Percentiles rank a stretch among this genome's conserved stretches.
Evolutionary conservation across 2,888 invertebrate genomes (phyloP).

Genomic region (Onchidella celtica): DNA sequence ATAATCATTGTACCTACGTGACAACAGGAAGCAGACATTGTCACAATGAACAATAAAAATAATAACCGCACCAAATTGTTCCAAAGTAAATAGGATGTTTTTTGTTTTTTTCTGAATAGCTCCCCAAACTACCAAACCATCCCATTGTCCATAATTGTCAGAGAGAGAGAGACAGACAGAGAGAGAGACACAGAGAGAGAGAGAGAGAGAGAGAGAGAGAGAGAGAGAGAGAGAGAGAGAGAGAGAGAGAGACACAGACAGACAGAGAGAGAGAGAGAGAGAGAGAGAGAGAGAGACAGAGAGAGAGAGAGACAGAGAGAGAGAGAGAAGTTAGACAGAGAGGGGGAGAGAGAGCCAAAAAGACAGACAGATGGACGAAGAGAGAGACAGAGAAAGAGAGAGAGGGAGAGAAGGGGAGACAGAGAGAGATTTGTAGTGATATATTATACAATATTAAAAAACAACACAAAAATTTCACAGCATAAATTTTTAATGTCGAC

Average conservation of each 20-base stretch:
- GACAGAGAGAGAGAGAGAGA: background rate
- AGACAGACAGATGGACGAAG: background rate
- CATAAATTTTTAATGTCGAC: too few relatives aligned
- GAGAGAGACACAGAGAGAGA: background rate
- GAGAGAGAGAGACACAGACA: background rate
- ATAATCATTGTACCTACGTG: too few relatives aligned
- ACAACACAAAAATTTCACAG: too few relatives aligned
- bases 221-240: background rate
- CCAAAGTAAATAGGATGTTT: too few relatives aligned
- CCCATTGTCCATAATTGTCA: background rate
- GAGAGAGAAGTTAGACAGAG: background rate
- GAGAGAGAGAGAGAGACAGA: background rate
- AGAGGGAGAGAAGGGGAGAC: slow-evolving; percentile 16
- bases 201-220: background rate
- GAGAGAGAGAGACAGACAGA: background rate
- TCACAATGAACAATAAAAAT: too few relatives aligned
- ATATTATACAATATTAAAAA: too few relatives aligned
- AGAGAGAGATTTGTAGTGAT: background rate
- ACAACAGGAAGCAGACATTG: too few relatives aligned
- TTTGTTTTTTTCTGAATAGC: too few relatives aligned
- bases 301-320: background rate
- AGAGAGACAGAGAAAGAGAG: background rate
- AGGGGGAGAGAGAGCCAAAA: background rate
- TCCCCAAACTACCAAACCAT: too few relatives aligned
- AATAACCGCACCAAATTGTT: too few relatives aligned